Conservation (phyloP, 2,113 vertebrate genomes). For the Triplophysa tibetana region DNA sequence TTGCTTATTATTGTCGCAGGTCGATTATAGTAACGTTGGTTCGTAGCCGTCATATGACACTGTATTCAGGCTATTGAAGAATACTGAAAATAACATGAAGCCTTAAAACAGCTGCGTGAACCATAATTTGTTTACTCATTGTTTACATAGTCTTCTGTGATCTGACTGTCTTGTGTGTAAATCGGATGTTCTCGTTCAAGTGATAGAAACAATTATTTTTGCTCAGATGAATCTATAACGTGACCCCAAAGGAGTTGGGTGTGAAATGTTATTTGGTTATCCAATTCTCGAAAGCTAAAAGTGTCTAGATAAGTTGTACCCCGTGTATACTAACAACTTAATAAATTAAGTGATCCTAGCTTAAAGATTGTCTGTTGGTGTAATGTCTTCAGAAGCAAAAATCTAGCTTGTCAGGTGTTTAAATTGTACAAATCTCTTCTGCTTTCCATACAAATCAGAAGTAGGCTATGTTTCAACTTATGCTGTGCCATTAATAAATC, state of each 20-base stretch:
- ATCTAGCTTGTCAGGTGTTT: neutral
- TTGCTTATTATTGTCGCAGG: neutral
- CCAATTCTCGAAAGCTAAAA: neutral
- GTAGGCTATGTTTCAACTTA: neutral
- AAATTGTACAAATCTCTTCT: neutral
- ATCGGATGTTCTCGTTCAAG: too few species aligned
- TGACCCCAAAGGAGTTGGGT: neutral
- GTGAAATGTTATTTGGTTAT: neutral
- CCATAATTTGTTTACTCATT: neutral
- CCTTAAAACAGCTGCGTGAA: neutral
- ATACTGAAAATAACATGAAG: neutral
- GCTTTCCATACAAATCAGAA: neutral
- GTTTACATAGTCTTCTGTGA: too few species aligned
- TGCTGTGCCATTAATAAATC: neutral
- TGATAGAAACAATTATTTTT: neutral
- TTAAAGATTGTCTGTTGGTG: neutral
- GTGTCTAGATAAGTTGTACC: too few species aligned
- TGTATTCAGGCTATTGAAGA: constrained; percentile 6
- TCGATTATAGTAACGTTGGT: neutral
- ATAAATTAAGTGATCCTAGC: neutral
- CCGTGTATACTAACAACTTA: neutral
- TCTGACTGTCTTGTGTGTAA: neutral
- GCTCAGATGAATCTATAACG: neutral
- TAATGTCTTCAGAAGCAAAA: neutral
- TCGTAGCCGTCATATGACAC: neutral